Evolutionary conservation across 2,888 invertebrate genomes (phyloP).

Genomic region (Acronicta alni): DNA sequence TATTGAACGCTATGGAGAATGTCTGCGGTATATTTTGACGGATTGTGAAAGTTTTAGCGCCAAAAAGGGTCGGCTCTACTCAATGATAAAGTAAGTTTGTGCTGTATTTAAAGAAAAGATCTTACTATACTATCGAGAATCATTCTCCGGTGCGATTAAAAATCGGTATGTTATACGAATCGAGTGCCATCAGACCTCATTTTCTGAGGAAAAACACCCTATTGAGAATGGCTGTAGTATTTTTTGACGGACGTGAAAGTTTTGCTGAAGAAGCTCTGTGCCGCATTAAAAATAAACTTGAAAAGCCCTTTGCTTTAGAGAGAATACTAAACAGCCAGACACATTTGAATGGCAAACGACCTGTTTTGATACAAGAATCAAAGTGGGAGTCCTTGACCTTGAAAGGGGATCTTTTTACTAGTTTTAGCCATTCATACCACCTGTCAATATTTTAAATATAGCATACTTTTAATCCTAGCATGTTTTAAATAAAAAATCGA

Average conservation of each 20-base stretch:
- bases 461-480: no score
- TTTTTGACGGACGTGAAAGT: no score
- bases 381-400: neutral
- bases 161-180: no score
- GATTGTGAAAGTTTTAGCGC: conserved; percentile 20
- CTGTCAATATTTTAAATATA: neutral
- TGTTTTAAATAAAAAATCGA: no score
- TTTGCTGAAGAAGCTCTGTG: no score
- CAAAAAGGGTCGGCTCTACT: conserved; percentile 3
- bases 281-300: neutral
- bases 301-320: neutral
- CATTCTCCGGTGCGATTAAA: no score
- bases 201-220: no score
- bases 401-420: neutral
- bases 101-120: no score
- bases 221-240: no score
- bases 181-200: no score
- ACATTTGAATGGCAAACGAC: neutral
- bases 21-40: conserved; percentile 10
- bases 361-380: neutral
- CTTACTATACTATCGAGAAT: no score
- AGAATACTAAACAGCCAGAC: neutral
- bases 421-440: no score
- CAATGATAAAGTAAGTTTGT: neutral
- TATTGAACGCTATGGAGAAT: conserved; percentile 32